These are phyloP conservation scores for Coremacera marginata DNA, from an alignment of 2,888 invertebrate species.

Conservation along the genomic window DNA sequence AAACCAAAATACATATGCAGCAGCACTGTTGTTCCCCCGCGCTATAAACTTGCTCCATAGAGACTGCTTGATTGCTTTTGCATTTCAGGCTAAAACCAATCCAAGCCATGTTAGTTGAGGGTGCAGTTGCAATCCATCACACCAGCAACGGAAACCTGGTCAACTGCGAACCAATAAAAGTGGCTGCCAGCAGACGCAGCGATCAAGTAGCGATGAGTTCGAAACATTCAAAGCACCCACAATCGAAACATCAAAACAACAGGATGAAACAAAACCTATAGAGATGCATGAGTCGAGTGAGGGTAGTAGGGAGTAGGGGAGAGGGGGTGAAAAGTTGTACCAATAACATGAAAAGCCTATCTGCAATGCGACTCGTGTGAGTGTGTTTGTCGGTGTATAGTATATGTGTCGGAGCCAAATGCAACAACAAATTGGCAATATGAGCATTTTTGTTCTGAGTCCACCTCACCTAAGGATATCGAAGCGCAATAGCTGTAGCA, in stretches of 20 bases:
- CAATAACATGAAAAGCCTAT: constrained; percentile 24
- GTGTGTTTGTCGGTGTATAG: neutral
- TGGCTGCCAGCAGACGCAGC: neutral
- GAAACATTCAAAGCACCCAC: constrained; percentile 8
- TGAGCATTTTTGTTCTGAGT: constrained; percentile 5
- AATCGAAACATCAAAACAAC: neutral
- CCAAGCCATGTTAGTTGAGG: constrained; percentile 14
- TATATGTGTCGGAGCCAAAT: constrained; percentile 6
- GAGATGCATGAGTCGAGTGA: no score
- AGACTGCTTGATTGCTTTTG: neutral
- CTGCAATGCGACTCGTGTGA: neutral
- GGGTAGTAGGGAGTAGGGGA: neutral
- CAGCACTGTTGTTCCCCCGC: no score
- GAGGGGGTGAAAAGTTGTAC: neutral
- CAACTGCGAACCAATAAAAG: constrained; percentile 26
- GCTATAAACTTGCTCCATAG: no score
- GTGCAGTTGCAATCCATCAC: constrained; percentile 29
- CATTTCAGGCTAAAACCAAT: constrained; percentile 23
- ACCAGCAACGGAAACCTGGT: constrained; percentile 5
- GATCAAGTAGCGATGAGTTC: neutral
- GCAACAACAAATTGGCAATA: constrained; percentile 5
- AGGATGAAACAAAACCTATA: no score
- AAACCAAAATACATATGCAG: neutral
- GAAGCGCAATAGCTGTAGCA: neutral
- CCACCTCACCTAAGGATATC: constrained; percentile 4